Evolutionary conservation across 2,888 invertebrate species (phyloP).

Genomic region (Caenorhabditis panamensis): DNA sequence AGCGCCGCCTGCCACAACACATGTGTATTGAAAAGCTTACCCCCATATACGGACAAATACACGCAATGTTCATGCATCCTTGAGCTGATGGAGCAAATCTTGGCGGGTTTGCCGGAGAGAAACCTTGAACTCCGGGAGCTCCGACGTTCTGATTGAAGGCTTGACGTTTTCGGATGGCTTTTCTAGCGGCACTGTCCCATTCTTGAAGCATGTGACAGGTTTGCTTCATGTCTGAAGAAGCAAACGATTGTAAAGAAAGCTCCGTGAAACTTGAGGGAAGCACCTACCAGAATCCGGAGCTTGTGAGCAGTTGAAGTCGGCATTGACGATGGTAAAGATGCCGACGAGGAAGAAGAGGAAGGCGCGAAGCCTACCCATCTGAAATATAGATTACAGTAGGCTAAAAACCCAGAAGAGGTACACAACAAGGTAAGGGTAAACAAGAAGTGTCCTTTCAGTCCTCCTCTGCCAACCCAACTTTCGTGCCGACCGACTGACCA

Average conservation of each 20-base stretch:
- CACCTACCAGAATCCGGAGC: constrained; percentile 51
- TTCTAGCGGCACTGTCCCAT: constrained; percentile 70
- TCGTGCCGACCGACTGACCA: constrained; percentile 29
- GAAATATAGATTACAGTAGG: constrained; percentile 1
- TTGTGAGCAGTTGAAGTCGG: constrained; percentile 55
- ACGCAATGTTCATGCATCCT: constrained; percentile 76
- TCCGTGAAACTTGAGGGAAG: background rate
- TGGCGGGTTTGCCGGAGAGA: constrained; percentile 76
- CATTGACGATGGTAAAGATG: constrained; percentile 17
- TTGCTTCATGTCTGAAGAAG: constrained; percentile 66
- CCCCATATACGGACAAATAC: constrained; percentile 77
- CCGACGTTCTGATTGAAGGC: constrained; percentile 66
- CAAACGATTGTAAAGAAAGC: too few relatives aligned
- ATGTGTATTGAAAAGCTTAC: too few relatives aligned
- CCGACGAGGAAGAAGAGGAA: constrained; percentile 32
- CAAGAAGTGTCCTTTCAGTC: constrained; percentile 5
- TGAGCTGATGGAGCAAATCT: constrained; percentile 73
- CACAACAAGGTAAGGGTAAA: background rate
- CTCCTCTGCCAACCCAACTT: constrained; percentile 2
- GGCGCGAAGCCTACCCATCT: constrained; percentile 59
- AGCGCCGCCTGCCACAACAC: too few relatives aligned
- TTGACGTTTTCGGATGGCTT: constrained; percentile 70
- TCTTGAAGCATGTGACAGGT: constrained; percentile 74
- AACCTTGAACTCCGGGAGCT: constrained; percentile 67
- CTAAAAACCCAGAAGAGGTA: background rate